These are phyloP conservation scores for Mesembrinibis cayennensis DNA, from an alignment of 2,113 vertebrate genomes.

Conservation along the genomic window DNA sequence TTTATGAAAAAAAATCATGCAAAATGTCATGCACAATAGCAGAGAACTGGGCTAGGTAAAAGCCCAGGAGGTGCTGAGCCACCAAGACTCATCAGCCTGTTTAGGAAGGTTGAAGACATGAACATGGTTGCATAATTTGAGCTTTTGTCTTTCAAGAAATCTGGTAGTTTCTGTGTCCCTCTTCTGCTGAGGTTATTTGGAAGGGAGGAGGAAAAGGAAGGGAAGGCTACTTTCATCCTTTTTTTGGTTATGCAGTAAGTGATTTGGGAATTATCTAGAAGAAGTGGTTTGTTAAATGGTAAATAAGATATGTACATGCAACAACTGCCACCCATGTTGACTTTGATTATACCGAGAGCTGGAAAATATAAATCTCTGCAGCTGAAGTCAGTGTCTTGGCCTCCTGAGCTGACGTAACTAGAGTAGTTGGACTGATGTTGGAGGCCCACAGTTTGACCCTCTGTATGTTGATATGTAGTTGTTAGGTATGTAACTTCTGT, in stretches of 20 bases:
- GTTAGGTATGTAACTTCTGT: not conserved
- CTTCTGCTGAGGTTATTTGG: not conserved
- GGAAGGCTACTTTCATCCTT: not conserved
- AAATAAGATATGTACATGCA: not conserved
- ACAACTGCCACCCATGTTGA: not conserved
- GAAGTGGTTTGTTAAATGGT: not conserved
- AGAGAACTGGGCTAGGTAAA: not conserved
- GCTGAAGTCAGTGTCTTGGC: not conserved
- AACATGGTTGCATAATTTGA: not conserved
- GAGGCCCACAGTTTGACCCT: not conserved
- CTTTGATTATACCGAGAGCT: not conserved
- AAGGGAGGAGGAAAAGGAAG: not conserved
- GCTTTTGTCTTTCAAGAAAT: not conserved
- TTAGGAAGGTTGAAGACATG: not conserved
- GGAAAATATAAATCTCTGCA: not conserved
- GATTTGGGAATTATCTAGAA: not conserved
- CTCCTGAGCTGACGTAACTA: not conserved
- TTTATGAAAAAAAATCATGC: not conserved
- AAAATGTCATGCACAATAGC: rapidly evolving
- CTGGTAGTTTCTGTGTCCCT: not conserved
- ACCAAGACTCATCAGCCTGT: not conserved
- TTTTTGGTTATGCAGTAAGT: not conserved
- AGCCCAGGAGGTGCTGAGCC: not conserved
- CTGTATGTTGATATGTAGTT: not conserved
- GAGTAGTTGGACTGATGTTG: not conserved